Evolutionary conservation across 2,888 invertebrate species (phyloP), one percentile per base, ranked within the genome.

Genomic region (Meloe dianella): DNA sequence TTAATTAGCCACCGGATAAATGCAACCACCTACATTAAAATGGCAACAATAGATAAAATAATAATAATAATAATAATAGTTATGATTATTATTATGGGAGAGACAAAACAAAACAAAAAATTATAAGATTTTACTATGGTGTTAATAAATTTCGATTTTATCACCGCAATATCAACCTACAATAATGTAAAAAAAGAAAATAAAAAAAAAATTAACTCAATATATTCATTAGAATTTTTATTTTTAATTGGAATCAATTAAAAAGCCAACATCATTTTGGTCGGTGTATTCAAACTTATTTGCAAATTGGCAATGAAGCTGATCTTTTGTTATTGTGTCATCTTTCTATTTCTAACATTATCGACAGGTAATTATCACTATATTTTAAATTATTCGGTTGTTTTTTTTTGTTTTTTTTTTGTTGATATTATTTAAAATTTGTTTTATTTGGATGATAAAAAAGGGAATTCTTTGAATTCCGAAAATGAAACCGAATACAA

Each of bases 1-100:
- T 47, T 47, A 47, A 47, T 47, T 47, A n/a, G n/a, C n/a, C n/a
- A 47, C 17, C 47, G 20, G 20, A 47, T 5, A 20, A 5, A 1
- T 32, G 12, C 35, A 27, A 54, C 60, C 41, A 67, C 61, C 64
- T 57, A 69, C 68, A 60, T 51, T 64, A 47, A 24, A 27, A 27
- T 54, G 57, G 60, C 32, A n/a, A 14, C 66, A 61, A 47, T 47
- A 47, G 47, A 47, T 20, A 47, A 20, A 47, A 20, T 47, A 22
- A 20, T 20, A 47, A 47, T 47, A n/a, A n/a, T n/a, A n/a, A n/a
- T n/a, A n/a, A n/a, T n/a, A n/a, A n/a, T n/a, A n/a, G n/a, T n/a
- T n/a, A n/a, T n/a, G n/a, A n/a, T n/a, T 47, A 47, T 47, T 47
- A 22, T 35, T 12, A 35, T n/a, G n/a, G n/a, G n/a, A n/a, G n/a